Base-by-base conservation (phyloP, 2,797 vertebrate species). In the Danio aesculapii region DNA sequence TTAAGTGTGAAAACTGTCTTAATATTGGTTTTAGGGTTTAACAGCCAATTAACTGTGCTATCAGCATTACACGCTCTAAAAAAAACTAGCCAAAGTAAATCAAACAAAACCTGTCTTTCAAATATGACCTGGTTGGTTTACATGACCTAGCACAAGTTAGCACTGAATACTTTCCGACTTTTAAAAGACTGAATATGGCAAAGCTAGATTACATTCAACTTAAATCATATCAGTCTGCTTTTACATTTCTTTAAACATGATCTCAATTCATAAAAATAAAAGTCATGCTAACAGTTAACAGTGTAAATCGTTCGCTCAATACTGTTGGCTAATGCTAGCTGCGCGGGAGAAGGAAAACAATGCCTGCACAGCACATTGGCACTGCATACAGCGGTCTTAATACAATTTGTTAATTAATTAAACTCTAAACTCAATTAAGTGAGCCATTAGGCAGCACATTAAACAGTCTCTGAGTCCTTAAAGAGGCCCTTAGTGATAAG, bases 361-460 rank as follows among this genome's bases (percentile, higher is more conserved):
- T 43, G 11, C 41, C 41, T 84, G 84, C 85, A 88, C 89, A 89
- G 88, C 89, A 87, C 85, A 89, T 85, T 70, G 71, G 86, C 85
- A 85, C 85, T 84, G 87, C 84, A 71, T 43, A 59, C 85, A 87
- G 68, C 85, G 87, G 82, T 89, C 88, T 89, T 91, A 94, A 92
- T 91, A 88, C 81, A 87, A 84, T 90, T 92, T 85, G 85, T 92
- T 93, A 91, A 95, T 94, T 91, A 93, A 94, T 94, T 91, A 92
- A 91, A 92, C 89, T 87, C 91, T 91, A 88, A 91, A 90, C 89
- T 88, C 90, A 92, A 94, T 95, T 94, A 94, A 89, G 90, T 89
- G 80, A 89, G 87, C 90, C 92, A 95, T 94, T 94, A 94, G 89
- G 90, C 88, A 88, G 88, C 89, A 90, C 92, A 94, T 94, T 94